Evolutionary conservation across 1,140 invertebrate genomes (phyloP), one percentile per base, ranked within the genome.

Genomic region (Drosophila orosa): DNA sequence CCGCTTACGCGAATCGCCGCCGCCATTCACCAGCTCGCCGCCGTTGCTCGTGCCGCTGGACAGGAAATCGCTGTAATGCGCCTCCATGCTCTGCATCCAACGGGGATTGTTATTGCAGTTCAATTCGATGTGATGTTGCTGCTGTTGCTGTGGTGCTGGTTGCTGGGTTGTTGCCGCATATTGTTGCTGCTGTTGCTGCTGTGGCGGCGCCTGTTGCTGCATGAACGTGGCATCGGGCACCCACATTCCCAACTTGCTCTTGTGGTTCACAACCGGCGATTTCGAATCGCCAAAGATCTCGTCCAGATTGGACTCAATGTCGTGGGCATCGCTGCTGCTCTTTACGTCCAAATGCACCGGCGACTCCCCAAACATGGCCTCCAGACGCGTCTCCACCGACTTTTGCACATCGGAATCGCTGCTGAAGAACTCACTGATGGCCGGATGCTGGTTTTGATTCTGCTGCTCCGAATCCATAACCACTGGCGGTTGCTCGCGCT

Each of bases 331-430:
- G 33, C 55, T 90, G 58, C 83, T 77, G 55, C 73, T 85, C 42
- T 92, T 91, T 9, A 80, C 80, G 37, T 90, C 86, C 58, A 91
- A 61, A 29, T 89, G 83, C n/a, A 92, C 91, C 0, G 91, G 90
- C 5, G 91, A 91, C 60, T 92, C 91, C 0, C 91, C 90, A 27
- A 92, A 92, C 90, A 92, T 92, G n/a, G 91, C 90, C 59, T 92
- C 91, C 15, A 92, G 59, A 3, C 91, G 86, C 3, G 82, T 92
- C 57, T 92, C 91, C 35, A 92, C 91, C 0, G 91, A 91, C 60
- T 92, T 92, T n/a, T 91, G 90, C 7, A 91, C 90, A 58, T 91
- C 90, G 24, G 91, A 91, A 31, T 90, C 89, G 15, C 80, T 78
- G 72, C 76, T 85, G 50, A 92, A 92, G 72, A 92, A 89, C 65